These are phyloP conservation scores for Argyra leucocephala DNA, from an alignment of 2,888 invertebrate species.

Conservation along the genomic window DNA sequence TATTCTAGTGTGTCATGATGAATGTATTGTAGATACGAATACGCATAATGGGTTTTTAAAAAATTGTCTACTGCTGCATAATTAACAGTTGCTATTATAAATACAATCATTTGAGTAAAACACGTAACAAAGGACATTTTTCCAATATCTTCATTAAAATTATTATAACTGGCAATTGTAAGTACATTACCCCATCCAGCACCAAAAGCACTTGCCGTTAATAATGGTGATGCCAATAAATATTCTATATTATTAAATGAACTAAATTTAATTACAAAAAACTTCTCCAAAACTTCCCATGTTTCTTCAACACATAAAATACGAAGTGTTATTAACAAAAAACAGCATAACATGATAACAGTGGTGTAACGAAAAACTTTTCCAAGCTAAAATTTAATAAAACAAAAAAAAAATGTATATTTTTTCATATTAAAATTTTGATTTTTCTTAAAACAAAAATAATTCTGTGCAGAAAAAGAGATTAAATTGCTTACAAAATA, in stretches of 20 bases:
- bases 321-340: slow-evolving; percentile 18
- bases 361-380: slow-evolving; percentile 29
- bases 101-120: slow-evolving; percentile 32
- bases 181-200: slow-evolving; percentile 76
- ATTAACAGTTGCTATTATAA: slow-evolving; percentile 28
- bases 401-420: no score
- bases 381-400: slow-evolving; percentile 29
- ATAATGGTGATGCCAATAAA: slow-evolving; percentile 24
- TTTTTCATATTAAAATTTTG: no score
- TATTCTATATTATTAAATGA: slow-evolving; percentile 25
- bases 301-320: slow-evolving; percentile 22
- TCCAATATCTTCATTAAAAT: slow-evolving; percentile 61
- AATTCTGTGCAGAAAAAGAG: no score
- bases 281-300: slow-evolving; percentile 16
- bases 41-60: neutral
- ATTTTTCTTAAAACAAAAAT: no score
- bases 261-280: slow-evolving; percentile 22
- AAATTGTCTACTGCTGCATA: neutral
- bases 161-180: slow-evolving; percentile 74
- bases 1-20: neutral
- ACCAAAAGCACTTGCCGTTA: slow-evolving; percentile 47
- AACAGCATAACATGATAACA: slow-evolving; percentile 23
- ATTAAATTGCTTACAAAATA: no score
- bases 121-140: slow-evolving; percentile 34
- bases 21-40: neutral